Percentiles rank a stretch among this genome's conserved stretches.
These are phyloP conservation scores for Coranthus polyacanthus DNA, from an alignment of 2,797 vertebrate species.

Conservation along the genomic window DNA sequence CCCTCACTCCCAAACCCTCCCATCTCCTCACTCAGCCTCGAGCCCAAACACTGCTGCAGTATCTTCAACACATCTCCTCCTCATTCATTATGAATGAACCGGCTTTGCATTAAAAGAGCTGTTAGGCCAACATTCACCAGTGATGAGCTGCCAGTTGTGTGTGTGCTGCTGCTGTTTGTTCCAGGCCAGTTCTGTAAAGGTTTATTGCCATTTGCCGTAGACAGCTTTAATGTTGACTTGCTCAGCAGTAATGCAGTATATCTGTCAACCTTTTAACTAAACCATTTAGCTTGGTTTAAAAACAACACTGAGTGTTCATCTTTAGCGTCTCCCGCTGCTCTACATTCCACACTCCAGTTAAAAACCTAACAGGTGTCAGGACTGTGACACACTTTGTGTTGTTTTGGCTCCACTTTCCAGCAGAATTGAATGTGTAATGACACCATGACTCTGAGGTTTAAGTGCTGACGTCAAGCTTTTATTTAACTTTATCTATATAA, in stretches of 20 bases:
- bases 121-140: slow-evolving; percentile 26
- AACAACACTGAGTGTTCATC: slow-evolving; percentile 15
- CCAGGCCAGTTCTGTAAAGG: slow-evolving; percentile 4
- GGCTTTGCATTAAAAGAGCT: slow-evolving; percentile 20
- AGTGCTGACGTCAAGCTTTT: neutral
- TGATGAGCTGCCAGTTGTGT: slow-evolving; percentile 8
- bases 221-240: slow-evolving; percentile 27
- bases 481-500: too few relatives aligned
- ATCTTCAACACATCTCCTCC: slow-evolving; percentile 3
- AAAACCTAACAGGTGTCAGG: neutral
- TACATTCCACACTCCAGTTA: slow-evolving; percentile 8
- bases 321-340: slow-evolving; percentile 7
- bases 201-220: slow-evolving; percentile 33
- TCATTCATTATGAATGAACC: slow-evolving; percentile 39
- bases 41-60: slow-evolving; percentile 28
- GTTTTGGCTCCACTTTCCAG: neutral
- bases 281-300: slow-evolving; percentile 30
- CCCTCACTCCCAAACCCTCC: slow-evolving; percentile 20
- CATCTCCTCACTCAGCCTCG: slow-evolving; percentile 4
- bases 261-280: slow-evolving; percentile 11
- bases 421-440: neutral
- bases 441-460: neutral
- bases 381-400: neutral
- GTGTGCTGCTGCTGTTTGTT: slow-evolving; percentile 21
- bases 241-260: neutral